Evolutionary conservation across 2,797 vertebrate genomes (phyloP).

Genomic region (Carcharodon carcharias): DNA sequence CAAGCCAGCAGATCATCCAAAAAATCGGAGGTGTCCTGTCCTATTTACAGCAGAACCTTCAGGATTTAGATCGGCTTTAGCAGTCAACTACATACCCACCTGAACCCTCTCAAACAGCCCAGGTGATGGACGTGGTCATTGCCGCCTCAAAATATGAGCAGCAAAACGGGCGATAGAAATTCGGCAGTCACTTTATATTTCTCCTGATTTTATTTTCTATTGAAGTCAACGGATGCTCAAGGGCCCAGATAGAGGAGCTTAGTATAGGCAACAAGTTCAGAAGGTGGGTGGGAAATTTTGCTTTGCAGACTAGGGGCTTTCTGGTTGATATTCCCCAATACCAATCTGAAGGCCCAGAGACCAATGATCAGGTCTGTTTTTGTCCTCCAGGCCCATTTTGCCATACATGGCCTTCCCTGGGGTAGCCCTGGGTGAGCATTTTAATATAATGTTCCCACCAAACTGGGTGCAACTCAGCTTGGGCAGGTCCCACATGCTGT

Average conservation of each 20-base stretch:
- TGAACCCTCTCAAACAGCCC: too few relatives aligned
- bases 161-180: background rate
- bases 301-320: background rate
- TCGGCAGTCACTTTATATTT: too few relatives aligned
- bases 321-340: background rate
- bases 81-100: too few relatives aligned
- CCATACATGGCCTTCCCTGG: background rate
- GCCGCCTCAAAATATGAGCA: too few relatives aligned
- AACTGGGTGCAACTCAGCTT: background rate
- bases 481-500: background rate
- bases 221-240: background rate
- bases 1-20: background rate
- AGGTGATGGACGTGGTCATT: too few relatives aligned
- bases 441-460: background rate
- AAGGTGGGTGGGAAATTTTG: background rate
- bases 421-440: background rate
- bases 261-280: background rate
- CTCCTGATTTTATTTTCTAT: background rate
- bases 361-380: background rate
- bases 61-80: too few relatives aligned
- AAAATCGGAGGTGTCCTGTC: background rate
- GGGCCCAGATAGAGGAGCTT: background rate
- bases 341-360: background rate
- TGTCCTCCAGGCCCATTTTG: background rate
- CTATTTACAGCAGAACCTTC: too few relatives aligned